Percentiles rank a stretch among this genome's conserved stretches.
Evolutionary conservation across 2,797 vertebrate species (phyloP).

Genomic region (Mus spretus): DNA sequence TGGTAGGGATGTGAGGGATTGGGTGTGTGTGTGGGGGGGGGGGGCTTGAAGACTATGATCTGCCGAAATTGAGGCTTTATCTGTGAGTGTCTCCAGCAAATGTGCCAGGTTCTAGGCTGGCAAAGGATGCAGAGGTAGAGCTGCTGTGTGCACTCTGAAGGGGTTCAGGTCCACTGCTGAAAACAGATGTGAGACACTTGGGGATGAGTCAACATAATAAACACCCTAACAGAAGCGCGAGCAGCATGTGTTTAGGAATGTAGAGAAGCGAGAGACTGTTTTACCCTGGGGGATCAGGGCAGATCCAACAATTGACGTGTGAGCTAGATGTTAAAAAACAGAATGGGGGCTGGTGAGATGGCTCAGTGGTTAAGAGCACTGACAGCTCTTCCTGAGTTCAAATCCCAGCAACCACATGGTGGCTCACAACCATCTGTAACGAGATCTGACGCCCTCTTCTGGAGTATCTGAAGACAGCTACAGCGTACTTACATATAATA

Average conservation of each 20-base stretch:
- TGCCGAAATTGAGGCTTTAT: background rate
- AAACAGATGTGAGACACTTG: background rate
- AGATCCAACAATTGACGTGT: conserved; percentile 24
- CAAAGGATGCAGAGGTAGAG: background rate
- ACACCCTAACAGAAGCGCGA: background rate
- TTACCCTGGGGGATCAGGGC: background rate
- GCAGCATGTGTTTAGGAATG: conserved; percentile 45
- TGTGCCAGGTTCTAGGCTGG: background rate
- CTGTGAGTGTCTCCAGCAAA: conserved; percentile 16
- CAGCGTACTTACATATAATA: no score
- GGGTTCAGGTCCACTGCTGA: background rate
- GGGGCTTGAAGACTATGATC: background rate
- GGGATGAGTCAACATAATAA: conserved; percentile 18
- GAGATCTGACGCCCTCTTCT: no score
- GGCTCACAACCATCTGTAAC: no score
- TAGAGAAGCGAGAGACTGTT: background rate
- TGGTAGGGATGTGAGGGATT: background rate
- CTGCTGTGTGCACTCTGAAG: background rate
- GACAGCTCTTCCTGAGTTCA: no score
- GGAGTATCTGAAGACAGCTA: no score
- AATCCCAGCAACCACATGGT: no score
- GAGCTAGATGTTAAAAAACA: conserved; percentile 24
- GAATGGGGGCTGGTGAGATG: no score
- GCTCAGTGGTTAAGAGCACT: no score
- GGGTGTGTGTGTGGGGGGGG: background rate